Conservation (phyloP, 2,113 vertebrate genomes). For the Mustela lutreola region DNA sequence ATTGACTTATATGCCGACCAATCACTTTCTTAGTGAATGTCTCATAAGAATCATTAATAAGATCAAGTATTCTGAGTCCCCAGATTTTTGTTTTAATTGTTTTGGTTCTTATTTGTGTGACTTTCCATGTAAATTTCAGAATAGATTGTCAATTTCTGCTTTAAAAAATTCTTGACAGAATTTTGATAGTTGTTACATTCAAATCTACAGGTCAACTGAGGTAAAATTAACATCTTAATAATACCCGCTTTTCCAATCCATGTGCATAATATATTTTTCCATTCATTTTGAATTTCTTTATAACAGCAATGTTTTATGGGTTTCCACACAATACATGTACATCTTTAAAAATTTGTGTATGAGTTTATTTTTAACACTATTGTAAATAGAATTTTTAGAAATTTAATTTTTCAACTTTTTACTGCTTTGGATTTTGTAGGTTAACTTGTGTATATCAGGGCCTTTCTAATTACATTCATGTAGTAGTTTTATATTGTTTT, state of each 20-base stretch:
- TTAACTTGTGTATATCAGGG: not conserved
- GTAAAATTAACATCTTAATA: not conserved
- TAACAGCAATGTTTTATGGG: not conserved
- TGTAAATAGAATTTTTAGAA: constrained; percentile 9
- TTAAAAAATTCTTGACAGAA: not conserved
- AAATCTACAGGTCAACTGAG: not conserved
- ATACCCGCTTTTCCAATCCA: not conserved
- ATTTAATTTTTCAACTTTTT: not conserved
- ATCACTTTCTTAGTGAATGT: not conserved
- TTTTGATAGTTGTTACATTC: not conserved
- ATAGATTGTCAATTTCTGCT: not conserved
- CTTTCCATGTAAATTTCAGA: not conserved
- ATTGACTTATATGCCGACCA: not conserved
- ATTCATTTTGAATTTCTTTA: not conserved
- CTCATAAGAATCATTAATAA: not conserved
- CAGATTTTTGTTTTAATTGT: not conserved
- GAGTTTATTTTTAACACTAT: not conserved
- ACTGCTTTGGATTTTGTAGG: not conserved
- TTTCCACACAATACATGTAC: not conserved
- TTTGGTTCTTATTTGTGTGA: not conserved
- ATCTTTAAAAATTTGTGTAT: not conserved
- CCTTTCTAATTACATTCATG: not conserved
- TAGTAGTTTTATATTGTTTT: not conserved
- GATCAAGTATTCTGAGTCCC: not conserved
- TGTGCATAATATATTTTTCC: not conserved